Percentiles rank a stretch among this genome's conserved stretches.
phyloP scores from a whole-genome alignment of 2,888 invertebrate species.

The Spilosoma lubricipeda region DNA sequence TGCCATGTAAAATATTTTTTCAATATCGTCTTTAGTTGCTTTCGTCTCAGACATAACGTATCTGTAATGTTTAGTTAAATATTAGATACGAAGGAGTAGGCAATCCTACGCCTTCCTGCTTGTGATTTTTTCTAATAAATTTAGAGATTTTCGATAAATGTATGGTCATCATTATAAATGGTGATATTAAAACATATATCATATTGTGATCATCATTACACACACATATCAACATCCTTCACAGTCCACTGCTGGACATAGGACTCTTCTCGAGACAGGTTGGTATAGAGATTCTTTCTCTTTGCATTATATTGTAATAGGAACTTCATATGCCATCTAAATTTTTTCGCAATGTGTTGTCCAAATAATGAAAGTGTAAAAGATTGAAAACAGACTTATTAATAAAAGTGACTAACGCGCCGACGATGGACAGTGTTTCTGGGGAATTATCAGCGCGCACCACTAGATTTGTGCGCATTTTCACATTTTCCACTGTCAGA shows the following conservation, averaged over 20 bases:
- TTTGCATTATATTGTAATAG: no score
- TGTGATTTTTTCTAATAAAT: neutral
- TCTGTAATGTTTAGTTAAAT: constrained; percentile 51
- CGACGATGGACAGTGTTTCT: constrained; percentile 62
- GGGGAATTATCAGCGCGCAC: constrained; percentile 61
- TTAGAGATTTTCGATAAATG: no score
- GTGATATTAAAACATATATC: no score
- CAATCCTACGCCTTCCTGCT: neutral
- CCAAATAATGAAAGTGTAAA: no score
- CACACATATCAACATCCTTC: no score
- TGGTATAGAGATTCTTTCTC: no score
- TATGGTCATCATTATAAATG: no score
- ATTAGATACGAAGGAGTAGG: neutral
- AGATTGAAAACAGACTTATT: neutral
- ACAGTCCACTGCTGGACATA: no score
- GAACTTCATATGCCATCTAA: no score
- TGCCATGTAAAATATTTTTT: constrained; percentile 65
- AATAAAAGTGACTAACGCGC: constrained; percentile 58
- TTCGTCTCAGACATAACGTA: constrained; percentile 71
- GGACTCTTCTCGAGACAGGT: no score
- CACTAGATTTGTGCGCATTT: constrained; percentile 62
- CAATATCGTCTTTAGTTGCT: constrained; percentile 52
- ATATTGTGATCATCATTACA: no score
- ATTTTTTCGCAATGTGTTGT: no score
- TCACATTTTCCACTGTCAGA: constrained; percentile 65